These are phyloP conservation scores for Megaceryle maxima DNA, from an alignment of 2,113 vertebrate genomes.

Conservation along the genomic window DNA sequence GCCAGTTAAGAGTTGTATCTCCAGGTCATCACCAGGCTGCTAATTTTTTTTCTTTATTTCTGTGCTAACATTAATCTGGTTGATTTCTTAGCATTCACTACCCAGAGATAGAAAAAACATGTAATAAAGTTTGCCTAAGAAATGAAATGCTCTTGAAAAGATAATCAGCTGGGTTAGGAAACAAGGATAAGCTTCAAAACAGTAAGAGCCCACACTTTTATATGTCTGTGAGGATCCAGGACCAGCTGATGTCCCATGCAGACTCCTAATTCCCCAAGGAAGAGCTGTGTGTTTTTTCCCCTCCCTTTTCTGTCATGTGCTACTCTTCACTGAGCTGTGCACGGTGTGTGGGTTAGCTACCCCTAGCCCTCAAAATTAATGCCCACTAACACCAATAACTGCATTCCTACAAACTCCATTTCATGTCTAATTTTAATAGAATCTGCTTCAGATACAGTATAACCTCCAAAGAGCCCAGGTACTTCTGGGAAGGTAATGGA, in stretches of 20 bases:
- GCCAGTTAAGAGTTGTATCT: neutral
- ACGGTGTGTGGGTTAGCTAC: fast-evolving
- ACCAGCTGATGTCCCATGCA: neutral
- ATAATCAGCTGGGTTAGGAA: neutral
- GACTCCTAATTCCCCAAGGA: neutral
- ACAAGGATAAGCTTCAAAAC: neutral
- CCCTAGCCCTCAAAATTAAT: neutral
- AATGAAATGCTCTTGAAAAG: neutral
- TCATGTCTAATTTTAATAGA: neutral
- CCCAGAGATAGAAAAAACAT: neutral
- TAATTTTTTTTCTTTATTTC: neutral
- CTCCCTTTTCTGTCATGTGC: neutral
- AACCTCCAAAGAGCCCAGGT: neutral
- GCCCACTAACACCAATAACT: neutral
- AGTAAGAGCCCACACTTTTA: neutral
- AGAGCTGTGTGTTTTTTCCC: neutral
- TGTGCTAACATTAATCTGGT: neutral
- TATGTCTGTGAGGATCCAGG: fast-evolving
- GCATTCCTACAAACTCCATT: neutral
- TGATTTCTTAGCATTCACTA: neutral
- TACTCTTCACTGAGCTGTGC: neutral
- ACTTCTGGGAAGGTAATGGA: neutral
- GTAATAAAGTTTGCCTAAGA: neutral
- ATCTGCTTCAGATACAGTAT: neutral
- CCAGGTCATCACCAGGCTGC: neutral